Evolutionary conservation across 2,797 vertebrate genomes (phyloP).

Genomic region (Brachyrhaphis roseni): DNA sequence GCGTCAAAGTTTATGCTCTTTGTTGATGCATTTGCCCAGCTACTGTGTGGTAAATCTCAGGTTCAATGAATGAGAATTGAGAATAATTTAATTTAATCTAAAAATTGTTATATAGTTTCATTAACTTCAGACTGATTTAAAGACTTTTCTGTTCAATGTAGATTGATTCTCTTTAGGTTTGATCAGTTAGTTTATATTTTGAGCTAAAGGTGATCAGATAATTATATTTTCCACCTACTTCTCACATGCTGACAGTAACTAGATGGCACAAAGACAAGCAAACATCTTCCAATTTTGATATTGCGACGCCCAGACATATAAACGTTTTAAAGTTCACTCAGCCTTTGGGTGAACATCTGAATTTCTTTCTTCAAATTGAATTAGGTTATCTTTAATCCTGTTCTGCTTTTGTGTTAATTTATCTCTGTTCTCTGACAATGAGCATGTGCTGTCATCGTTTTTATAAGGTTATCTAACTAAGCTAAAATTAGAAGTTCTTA

Average conservation of each 20-base stretch:
- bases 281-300: not conserved
- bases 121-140: not conserved
- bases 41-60: not conserved
- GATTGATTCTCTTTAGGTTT: not conserved
- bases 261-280: not conserved
- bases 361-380: not conserved
- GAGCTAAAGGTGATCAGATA: not conserved
- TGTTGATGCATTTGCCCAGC: not conserved
- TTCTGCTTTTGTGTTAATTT: not conserved
- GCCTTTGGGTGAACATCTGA: conserved; percentile 11
- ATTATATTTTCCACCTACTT: not conserved
- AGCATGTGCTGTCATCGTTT: not conserved
- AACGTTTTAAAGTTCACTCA: not conserved
- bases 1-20: not conserved
- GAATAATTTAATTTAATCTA: not conserved
- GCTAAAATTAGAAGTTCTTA: conserved; percentile 17
- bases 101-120: not conserved
- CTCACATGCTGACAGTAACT: not conserved
- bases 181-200: not conserved
- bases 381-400: not conserved
- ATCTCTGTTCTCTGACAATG: conserved; percentile 10
- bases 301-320: conserved; percentile 31
- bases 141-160: not conserved
- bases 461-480: conserved; percentile 8
- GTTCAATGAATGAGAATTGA: not conserved